phyloP scores from a whole-genome alignment of 2,113 vertebrate species.

The Thalassoma bifasciatum region DNA sequence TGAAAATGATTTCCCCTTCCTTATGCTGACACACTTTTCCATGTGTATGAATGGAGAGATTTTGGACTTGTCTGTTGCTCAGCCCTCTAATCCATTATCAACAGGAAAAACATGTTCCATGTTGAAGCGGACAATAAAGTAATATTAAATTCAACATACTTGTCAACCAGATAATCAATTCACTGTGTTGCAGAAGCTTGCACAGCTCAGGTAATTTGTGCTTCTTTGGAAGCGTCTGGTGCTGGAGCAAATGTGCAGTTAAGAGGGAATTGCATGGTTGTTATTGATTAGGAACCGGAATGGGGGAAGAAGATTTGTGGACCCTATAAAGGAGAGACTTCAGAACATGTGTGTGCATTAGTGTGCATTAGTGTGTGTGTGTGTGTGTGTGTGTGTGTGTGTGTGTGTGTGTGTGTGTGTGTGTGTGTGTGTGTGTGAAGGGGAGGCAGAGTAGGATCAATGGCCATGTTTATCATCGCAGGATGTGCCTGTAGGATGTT shows the following conservation, averaged over 20 bases:
- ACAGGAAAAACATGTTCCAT: constrained; percentile 35
- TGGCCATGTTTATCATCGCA: constrained; percentile 37
- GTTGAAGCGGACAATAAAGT: constrained; percentile 58
- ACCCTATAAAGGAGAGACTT: constrained; percentile 46
- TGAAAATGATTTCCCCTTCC: neutral
- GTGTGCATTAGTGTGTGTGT: constrained; percentile 9
- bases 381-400: constrained; percentile 1
- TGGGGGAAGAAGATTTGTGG: constrained; percentile 54
- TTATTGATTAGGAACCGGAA: constrained; percentile 71
- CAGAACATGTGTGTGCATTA: neutral
- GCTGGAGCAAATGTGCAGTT: constrained; percentile 58
- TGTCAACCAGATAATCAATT: constrained; percentile 71
- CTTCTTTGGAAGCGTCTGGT: constrained; percentile 36
- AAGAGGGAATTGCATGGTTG: constrained; percentile 61
- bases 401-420: constrained; percentile 4
- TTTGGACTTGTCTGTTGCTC: constrained; percentile 32
- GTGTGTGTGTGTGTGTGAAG: constrained; percentile 17
- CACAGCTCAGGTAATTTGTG: constrained; percentile 46
- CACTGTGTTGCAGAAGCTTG: constrained; percentile 42
- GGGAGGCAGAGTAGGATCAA: constrained; percentile 15
- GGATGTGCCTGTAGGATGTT: constrained; percentile 12
- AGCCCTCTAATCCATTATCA: constrained; percentile 63
- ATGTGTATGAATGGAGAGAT: constrained; percentile 21
- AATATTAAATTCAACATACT: constrained; percentile 67
- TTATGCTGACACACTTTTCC: constrained; percentile 1